Evolutionary conservation across 1,140 invertebrate genomes (phyloP).

Genomic region (Trachymyrmex septentrionalis): DNA sequence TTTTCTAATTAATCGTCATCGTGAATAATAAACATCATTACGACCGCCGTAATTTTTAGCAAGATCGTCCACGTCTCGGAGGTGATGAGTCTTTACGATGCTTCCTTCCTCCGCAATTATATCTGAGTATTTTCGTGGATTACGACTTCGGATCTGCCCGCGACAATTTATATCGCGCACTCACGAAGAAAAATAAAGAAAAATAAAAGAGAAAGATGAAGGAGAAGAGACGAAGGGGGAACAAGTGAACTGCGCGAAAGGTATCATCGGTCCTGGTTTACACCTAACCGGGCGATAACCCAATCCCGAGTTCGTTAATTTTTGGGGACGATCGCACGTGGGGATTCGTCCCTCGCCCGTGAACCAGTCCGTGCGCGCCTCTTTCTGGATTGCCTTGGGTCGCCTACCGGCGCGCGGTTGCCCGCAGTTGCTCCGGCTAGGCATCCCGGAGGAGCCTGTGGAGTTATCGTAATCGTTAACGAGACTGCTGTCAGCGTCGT

Average conservation of each 20-base stretch:
- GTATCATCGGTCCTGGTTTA: conserved; percentile 29
- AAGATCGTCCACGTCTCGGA: conserved; percentile 5
- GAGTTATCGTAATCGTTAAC: conserved; percentile 83
- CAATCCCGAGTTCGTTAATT: conserved; percentile 55
- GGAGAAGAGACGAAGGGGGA: too few relatives aligned
- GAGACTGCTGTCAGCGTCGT: conserved; percentile 81
- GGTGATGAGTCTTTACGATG: conserved; percentile 50
- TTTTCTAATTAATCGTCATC: conserved; percentile 32
- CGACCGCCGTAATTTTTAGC: conserved; percentile 28
- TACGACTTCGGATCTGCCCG: conserved; percentile 42
- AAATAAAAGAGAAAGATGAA: background rate
- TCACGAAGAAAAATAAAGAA: conserved; percentile 6
- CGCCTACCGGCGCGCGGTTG: conserved; percentile 47
- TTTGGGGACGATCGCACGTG: conserved; percentile 33
- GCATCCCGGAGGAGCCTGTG: conserved; percentile 70
- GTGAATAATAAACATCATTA: background rate
- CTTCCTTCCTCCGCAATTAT: conserved; percentile 48
- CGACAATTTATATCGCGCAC: conserved; percentile 32
- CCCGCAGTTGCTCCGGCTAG: conserved; percentile 67
- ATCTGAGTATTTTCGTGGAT: conserved; percentile 34
- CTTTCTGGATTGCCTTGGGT: conserved; percentile 69
- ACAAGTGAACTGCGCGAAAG: background rate
- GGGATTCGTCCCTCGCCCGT: conserved; percentile 46
- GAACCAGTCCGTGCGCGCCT: conserved; percentile 46
- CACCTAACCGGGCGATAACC: conserved; percentile 40